These are phyloP conservation scores for Anoplophora glabripennis DNA, from an alignment of 1,140 invertebrate species.

Conservation along the genomic window DNA sequence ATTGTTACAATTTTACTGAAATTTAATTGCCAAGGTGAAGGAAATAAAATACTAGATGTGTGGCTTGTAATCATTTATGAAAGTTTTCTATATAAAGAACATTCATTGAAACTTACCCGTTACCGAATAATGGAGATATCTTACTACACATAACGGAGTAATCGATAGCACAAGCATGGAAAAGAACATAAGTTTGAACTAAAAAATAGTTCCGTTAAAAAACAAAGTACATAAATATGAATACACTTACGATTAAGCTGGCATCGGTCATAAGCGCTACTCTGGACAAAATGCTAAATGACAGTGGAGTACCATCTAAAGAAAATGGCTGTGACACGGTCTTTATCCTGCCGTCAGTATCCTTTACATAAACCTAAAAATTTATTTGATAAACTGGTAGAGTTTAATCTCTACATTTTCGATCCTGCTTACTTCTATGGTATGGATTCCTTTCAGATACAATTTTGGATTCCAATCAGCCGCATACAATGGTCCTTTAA, in stretches of 20 bases:
- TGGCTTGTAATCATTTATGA: too few species aligned
- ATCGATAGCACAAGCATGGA: slow-evolving; percentile 60
- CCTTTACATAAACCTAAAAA: slow-evolving; percentile 59
- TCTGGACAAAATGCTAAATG: slow-evolving; percentile 65
- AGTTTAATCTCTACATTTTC: neutral
- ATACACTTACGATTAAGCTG: slow-evolving; percentile 64
- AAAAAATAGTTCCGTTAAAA: slow-evolving; percentile 35
- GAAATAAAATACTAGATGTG: too few species aligned
- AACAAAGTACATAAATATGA: slow-evolving; percentile 13
- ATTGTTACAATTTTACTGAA: too few species aligned
- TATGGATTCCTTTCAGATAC: slow-evolving; percentile 68
- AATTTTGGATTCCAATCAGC: slow-evolving; percentile 65
- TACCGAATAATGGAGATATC: slow-evolving; percentile 55
- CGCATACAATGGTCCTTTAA: slow-evolving; percentile 70
- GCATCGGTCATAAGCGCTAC: slow-evolving; percentile 74
- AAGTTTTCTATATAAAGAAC: too few species aligned
- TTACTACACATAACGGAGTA: slow-evolving; percentile 62
- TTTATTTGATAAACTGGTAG: neutral
- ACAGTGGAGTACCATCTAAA: slow-evolving; percentile 66
- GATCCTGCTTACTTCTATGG: slow-evolving; percentile 56
- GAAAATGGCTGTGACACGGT: slow-evolving; percentile 70
- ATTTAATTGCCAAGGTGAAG: too few species aligned
- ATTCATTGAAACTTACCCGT: slow-evolving; percentile 52
- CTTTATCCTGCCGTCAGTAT: slow-evolving; percentile 59
- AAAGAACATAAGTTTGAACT: slow-evolving; percentile 71